Conservation (phyloP, 2,113 vertebrate genomes). For the Hippocampus zosterae region DNA sequence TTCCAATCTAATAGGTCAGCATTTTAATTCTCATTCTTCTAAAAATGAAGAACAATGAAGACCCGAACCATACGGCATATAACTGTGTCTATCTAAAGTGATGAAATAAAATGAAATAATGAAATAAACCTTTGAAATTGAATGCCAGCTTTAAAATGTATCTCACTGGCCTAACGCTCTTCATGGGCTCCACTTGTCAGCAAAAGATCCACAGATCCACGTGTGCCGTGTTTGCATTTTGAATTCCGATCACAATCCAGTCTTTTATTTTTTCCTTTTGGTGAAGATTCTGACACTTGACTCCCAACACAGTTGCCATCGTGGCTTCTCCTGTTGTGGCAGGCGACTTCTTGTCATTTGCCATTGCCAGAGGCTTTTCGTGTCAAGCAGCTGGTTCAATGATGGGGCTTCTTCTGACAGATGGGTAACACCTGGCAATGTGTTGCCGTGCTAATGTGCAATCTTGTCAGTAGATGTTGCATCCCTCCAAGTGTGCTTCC, state of each 20-base stretch:
- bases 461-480: conserved; percentile 23
- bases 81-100: too few species aligned
- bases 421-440: conserved; percentile 27
- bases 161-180: neutral
- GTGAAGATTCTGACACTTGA: conserved; percentile 22
- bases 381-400: conserved; percentile 13
- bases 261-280: conserved; percentile 4
- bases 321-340: conserved; percentile 20
- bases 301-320: conserved; percentile 17
- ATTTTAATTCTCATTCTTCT: too few species aligned
- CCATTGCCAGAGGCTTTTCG: conserved; percentile 20
- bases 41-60: too few species aligned
- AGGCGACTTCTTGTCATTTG: conserved; percentile 26
- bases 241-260: neutral
- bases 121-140: neutral
- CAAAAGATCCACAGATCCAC: neutral
- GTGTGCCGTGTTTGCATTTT: neutral
- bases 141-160: neutral
- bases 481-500: conserved; percentile 17
- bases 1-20: too few species aligned
- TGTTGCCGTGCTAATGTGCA: conserved; percentile 19
- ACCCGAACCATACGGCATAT: too few species aligned
- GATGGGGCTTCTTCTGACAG: conserved; percentile 8
- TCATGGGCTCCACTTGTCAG: neutral
- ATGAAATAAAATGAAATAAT: too few species aligned